Evolutionary conservation across 2,113 vertebrate genomes (phyloP).

Genomic region (Smithornis capensis): DNA sequence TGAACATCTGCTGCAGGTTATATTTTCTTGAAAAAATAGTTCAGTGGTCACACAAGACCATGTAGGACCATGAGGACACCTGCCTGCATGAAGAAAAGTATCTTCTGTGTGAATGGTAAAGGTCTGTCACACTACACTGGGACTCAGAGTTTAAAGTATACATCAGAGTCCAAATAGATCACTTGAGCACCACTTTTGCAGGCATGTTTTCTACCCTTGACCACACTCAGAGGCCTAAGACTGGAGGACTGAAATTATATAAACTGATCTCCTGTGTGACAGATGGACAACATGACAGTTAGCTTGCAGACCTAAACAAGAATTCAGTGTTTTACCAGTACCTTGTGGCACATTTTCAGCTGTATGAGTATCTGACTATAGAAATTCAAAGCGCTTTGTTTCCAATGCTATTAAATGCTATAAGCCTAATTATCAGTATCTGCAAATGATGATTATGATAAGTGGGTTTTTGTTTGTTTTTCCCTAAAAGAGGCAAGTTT

Average conservation of each 20-base stretch:
- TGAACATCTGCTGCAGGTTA: not conserved
- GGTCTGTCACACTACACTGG: not conserved
- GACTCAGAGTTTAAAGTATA: not conserved
- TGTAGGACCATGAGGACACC: not conserved
- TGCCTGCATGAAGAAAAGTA: not conserved
- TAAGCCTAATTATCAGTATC: not conserved
- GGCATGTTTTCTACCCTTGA: not conserved
- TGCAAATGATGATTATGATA: not conserved
- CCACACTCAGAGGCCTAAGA: not conserved
- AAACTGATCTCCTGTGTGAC: not conserved
- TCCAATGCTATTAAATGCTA: not conserved
- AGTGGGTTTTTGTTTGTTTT: not conserved
- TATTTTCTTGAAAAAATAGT: not conserved
- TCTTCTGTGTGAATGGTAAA: not conserved
- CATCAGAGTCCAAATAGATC: not conserved
- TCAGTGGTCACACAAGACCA: not conserved
- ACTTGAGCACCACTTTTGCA: not conserved
- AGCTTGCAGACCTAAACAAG: not conserved
- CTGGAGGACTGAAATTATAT: not conserved
- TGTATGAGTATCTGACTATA: not conserved
- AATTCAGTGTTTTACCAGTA: not conserved
- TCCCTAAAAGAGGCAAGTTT: not conserved
- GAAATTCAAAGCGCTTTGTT: not conserved
- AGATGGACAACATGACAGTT: not conserved
- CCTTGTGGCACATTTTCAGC: not conserved